Conservation (phyloP, 2,888 invertebrate genomes). For the Orthonevra nobilis region DNA sequence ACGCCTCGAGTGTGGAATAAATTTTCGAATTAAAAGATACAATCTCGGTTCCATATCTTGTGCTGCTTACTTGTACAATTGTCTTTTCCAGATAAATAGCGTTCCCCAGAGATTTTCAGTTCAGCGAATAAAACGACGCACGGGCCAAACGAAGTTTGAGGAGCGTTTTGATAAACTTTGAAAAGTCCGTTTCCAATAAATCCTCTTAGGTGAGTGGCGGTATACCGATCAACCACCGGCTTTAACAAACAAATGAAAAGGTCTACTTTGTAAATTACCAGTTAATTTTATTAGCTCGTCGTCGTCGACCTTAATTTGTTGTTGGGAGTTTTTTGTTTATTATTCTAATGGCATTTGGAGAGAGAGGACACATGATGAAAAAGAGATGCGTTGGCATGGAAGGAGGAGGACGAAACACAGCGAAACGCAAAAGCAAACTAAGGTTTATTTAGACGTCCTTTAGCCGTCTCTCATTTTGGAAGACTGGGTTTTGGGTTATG, state of each 20-base stretch:
- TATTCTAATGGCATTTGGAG: conserved; percentile 35
- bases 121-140: too few relatives aligned
- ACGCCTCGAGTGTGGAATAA: conserved; percentile 22
- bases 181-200: neutral
- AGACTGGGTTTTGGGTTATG: too few relatives aligned
- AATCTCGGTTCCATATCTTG: conserved; percentile 13
- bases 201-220: neutral
- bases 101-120: too few relatives aligned
- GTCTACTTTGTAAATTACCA: conserved; percentile 36
- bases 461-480: conserved; percentile 14
- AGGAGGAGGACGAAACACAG: conserved; percentile 40
- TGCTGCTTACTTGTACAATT: conserved; percentile 6
- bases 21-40: conserved; percentile 41
- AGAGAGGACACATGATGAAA: conserved; percentile 2
- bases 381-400: conserved; percentile 36
- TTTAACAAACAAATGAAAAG: conserved; percentile 28
- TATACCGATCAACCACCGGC: too few relatives aligned
- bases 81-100: neutral
- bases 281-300: conserved; percentile 59
- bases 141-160: too few relatives aligned
- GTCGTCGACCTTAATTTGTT: too few relatives aligned
- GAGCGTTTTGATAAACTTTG: too few relatives aligned
- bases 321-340: too few relatives aligned
- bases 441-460: conserved; percentile 52
- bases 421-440: too few relatives aligned